Evolutionary conservation across 2,113 vertebrate genomes (phyloP), one percentile per base, ranked within the genome.

Genomic region (Osmerus mordax): DNA sequence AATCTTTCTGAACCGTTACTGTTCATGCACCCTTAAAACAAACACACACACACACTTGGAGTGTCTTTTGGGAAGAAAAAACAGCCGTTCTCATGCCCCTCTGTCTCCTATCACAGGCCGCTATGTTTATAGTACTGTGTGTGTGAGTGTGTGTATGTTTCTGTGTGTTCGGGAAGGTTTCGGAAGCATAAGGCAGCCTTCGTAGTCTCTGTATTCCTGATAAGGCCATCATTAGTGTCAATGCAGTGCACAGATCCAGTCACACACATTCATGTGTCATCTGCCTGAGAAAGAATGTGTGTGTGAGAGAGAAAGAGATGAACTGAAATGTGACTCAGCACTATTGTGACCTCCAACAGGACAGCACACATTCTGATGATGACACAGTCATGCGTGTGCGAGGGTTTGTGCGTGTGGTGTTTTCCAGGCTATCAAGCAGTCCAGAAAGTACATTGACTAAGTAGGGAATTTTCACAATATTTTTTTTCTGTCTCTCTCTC

Each of bases 251-350:
- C 59, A 23, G 21, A n/a, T 61, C 25, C 23, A 7, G 25, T 15
- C 61, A 63, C 14, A 64, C 18, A 41, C 25, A 56, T 36, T 36
- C 32, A 36, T 6, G 32, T 3, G 5, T n/a, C n/a, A 56, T 56
- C 23, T 29, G 21, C 29, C 8, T 64, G 25, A 21, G 21, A 21
- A 60, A 13, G n/a, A n/a, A 14, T 8, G 41, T 11, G 41, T 47
- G 41, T 47, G 41, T 47, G 41, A 12, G 41, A 12, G 25, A 28
- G 25, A 28, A 9, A 28, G 25, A 28, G 41, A 11, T 47, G 7
- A 47, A 47, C 8, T 47, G 41, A 47, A 47, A 55, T 23, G 25
- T 72, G 70, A 72, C 70, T 72, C 70, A 72, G 70, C 70, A 72
- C 11, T 56, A 56, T 65, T 51, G 25, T 29, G 70, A 6, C 16